Evolutionary conservation across 2,113 vertebrate genomes (phyloP).

Genomic region (Albula goreensis): DNA sequence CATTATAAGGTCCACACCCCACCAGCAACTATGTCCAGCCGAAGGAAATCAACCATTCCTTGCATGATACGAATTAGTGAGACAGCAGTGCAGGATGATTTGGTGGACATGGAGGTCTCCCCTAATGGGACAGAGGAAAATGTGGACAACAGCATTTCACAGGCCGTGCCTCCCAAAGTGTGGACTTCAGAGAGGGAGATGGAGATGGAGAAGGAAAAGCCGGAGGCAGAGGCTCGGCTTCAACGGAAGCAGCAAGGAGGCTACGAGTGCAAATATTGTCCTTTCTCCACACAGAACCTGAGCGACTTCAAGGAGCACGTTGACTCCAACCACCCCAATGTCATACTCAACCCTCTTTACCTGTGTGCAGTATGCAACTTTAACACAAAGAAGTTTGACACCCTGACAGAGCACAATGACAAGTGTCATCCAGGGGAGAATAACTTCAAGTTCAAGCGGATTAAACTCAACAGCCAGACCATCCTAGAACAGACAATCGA

Average conservation of each 20-base stretch:
- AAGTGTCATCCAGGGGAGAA: constrained; percentile 82
- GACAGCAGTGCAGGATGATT: constrained; percentile 63
- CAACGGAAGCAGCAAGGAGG: constrained; percentile 79
- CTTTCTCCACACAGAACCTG: constrained; percentile 83
- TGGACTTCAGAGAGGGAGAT: constrained; percentile 57
- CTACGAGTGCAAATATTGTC: constrained; percentile 94
- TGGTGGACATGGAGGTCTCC: constrained; percentile 52
- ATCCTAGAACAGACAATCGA: constrained; percentile 91
- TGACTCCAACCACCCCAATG: constrained; percentile 87
- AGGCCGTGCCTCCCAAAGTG: constrained; percentile 48
- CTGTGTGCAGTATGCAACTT: constrained; percentile 91
- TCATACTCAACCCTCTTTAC: constrained; percentile 91
- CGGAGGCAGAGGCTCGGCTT: constrained; percentile 56
- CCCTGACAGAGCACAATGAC: constrained; percentile 89
- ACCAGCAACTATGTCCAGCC: constrained; percentile 81
- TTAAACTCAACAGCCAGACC: constrained; percentile 85
- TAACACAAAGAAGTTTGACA: constrained; percentile 92
- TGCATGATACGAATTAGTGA: constrained; percentile 83
- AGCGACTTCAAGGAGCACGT: constrained; percentile 89
- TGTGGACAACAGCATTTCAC: background rate
- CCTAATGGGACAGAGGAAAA: constrained; percentile 41
- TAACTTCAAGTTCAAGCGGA: constrained; percentile 88
- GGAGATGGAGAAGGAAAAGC: constrained; percentile 66
- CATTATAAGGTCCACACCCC: constrained; percentile 38
- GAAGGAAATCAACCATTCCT: constrained; percentile 87